Base-by-base conservation (phyloP, 2,113 vertebrate species). In the Syngnathus typhle region DNA sequence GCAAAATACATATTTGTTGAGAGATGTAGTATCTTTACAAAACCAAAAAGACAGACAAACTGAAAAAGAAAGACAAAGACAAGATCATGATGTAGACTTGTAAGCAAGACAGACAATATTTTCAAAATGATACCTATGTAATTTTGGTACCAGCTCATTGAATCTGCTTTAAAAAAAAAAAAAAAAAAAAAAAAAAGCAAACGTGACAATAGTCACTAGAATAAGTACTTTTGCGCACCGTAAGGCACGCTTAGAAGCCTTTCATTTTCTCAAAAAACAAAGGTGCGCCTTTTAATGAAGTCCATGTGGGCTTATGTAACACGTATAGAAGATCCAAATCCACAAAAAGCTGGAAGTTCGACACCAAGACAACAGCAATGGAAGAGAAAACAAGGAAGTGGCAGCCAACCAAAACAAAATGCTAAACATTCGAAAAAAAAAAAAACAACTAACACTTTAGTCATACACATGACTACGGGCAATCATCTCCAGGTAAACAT, bases 1-100 rank as follows among this genome's bases (percentile, higher is more conserved):
- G 56, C 64, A 80, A 61, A 43, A 21, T 5, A 7, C 13, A 6
- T 61, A 79, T 82, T 82, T 63, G 76, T 73, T 81, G 74, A 77
- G 75, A 7, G 36, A 68, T 70, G 52, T 64, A 27, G 52, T 64
- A 27, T 74, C 78, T 79, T 82, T 78, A 65, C 70, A 66, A 23
- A 65, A 60, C 61, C 71, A n/a, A 32, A 56, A 69, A 68, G 68
- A 75, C 62, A 52, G 46, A 37, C 61, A 65, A 59, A 65, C 54
- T 8, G 7, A 43, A 69, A 12, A 41, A 41, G 39, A 7, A 13
- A 43, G 12, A 43, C 27, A 43, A 43, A 43, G 1, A 43, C 41
- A 43, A 43, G 41, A 43, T 43, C 41, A 43, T 43, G 41, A 13
- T 4, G 41, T 43, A 12, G 41, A 43, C 41, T 7, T 43, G 11